A percentile compares a stretch with the other conserved stretches of the same genome.
Evolutionary conservation across 2,888 invertebrate species (phyloP).

Genomic region (Mythimna loreyi): DNA sequence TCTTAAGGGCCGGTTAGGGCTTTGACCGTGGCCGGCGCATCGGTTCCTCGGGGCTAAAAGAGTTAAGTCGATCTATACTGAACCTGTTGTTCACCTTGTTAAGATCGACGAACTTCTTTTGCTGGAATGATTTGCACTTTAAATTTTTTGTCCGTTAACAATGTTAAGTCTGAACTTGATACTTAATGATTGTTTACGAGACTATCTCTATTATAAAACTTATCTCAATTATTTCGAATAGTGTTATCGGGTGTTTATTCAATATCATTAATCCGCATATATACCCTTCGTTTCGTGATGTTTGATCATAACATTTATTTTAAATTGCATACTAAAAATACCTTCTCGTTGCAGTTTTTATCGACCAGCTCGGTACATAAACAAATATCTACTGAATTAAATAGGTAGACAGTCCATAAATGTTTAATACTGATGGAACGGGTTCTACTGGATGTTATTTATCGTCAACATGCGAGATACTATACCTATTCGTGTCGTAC

Average conservation of each 20-base stretch:
- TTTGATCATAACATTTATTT: neutral
- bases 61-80: slow-evolving; percentile 75
- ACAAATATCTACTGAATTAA: slow-evolving; percentile 32
- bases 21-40: slow-evolving; percentile 73
- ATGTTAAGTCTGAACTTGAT: slow-evolving; percentile 20
- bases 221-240: neutral
- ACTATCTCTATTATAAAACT: slow-evolving; percentile 16
- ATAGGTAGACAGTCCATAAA: slow-evolving; percentile 15
- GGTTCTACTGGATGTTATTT: slow-evolving; percentile 41
- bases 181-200: slow-evolving; percentile 33
- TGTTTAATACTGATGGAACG: slow-evolving; percentile 29
- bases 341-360: neutral
- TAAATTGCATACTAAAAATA: neutral
- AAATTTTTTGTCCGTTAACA: slow-evolving; percentile 44
- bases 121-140: slow-evolving; percentile 68
- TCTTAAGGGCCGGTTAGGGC: slow-evolving; percentile 69
- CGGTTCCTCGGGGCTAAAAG: slow-evolving; percentile 73
- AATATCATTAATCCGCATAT: neutral
- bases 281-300: neutral
- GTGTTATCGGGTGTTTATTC: neutral
- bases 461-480: slow-evolving; percentile 28
- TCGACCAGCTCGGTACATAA: neutral
- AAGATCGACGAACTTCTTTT: slow-evolving; percentile 77
- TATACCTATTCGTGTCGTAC: slow-evolving; percentile 26
- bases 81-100: slow-evolving; percentile 83